Percentiles rank a stretch among this genome's conserved stretches.
Conservation (phyloP, 2,113 vertebrate species). For the Morphnarchus princeps region DNA sequence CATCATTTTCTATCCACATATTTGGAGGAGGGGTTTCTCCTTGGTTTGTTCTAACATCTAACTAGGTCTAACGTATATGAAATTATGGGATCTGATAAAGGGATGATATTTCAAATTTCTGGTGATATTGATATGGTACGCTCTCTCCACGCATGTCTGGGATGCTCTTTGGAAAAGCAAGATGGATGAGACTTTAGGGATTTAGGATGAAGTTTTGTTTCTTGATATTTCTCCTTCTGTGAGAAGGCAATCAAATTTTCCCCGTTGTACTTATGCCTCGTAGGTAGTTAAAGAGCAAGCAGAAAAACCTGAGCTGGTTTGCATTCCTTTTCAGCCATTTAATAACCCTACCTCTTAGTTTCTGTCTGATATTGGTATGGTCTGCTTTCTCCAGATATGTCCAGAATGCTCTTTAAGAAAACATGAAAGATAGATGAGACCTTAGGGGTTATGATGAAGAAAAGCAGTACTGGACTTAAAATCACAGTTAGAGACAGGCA, state of each 20-base stretch:
- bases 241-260: neutral
- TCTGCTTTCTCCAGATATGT: neutral
- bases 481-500: neutral
- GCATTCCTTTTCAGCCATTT: neutral
- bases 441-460: neutral
- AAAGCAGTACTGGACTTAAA: neutral
- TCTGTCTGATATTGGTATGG: neutral
- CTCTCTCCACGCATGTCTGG: neutral
- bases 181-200: neutral
- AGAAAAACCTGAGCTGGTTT: neutral
- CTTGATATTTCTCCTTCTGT: neutral
- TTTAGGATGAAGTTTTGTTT: neutral
- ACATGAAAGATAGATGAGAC: neutral
- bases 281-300: neutral
- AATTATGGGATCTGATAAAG: neutral
- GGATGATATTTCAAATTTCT: neutral
- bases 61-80: neutral
- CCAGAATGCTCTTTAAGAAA: neutral
- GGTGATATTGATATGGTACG: neutral
- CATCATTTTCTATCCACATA: neutral
- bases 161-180: neutral
- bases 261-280: neutral
- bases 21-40: neutral
- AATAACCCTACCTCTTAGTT: neutral
- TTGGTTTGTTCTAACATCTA: neutral